phyloP scores from a whole-genome alignment of 2,797 vertebrate species.

The Thunnus albacares region DNA sequence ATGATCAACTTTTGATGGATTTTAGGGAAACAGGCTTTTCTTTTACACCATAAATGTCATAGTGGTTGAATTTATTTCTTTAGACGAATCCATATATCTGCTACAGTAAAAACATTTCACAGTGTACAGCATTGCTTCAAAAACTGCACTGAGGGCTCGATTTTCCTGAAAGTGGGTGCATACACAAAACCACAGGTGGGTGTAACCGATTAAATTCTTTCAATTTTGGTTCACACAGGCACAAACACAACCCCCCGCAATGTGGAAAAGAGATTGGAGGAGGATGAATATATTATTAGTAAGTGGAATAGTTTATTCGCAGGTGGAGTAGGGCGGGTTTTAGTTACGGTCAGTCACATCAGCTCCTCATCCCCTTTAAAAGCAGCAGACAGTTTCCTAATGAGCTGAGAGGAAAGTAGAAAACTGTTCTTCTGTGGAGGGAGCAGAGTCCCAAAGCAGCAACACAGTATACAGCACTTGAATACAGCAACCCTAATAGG shows the following conservation, averaged over 20 bases:
- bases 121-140: not conserved
- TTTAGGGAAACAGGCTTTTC: constrained; percentile 25
- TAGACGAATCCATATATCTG: constrained; percentile 20
- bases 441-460: constrained; percentile 45
- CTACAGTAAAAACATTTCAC: constrained; percentile 29
- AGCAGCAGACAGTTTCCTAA: constrained; percentile 51
- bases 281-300: constrained; percentile 32
- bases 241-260: not conserved
- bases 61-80: constrained; percentile 25
- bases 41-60: not conserved
- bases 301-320: constrained; percentile 36
- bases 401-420: constrained; percentile 32
- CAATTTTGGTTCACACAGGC: not conserved
- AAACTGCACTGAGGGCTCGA: not conserved
- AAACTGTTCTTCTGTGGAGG: constrained; percentile 23
- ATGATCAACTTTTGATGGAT: constrained; percentile 35
- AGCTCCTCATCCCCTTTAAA: constrained; percentile 45
- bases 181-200: constrained; percentile 6
- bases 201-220: constrained; percentile 22
- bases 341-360: constrained; percentile 28
- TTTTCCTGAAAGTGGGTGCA: not conserved
- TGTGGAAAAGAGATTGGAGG: constrained; percentile 11
- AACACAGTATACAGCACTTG: not conserved
- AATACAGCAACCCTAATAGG: constrained; percentile 47
- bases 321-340: constrained; percentile 34